Evolutionary conservation across 2,113 vertebrate species (phyloP).

Genomic region (Xenopus borealis): DNA sequence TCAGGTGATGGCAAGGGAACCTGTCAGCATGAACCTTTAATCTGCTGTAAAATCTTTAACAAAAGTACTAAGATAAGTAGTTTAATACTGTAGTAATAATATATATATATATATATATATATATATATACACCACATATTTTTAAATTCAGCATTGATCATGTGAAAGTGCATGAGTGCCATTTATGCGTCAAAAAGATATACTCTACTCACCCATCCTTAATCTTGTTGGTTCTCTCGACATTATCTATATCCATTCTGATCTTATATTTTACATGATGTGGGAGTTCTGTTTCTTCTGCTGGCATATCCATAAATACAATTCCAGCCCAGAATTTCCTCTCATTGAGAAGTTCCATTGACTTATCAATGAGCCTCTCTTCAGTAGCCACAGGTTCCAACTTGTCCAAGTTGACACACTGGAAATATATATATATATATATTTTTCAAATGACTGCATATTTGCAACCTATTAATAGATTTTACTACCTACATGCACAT

Average conservation of each 20-base stretch:
- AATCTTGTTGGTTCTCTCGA: slow-evolving; percentile 97
- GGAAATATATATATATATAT: background rate
- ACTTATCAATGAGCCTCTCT: slow-evolving; percentile 80
- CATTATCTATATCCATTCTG: slow-evolving; percentile 98
- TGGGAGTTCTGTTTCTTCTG: slow-evolving; percentile 74
- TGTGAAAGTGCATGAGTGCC: too few species aligned
- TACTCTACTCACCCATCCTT: slow-evolving; percentile 83
- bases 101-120: too few species aligned
- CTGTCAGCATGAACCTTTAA: too few species aligned
- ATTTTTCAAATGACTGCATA: background rate
- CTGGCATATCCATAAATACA: slow-evolving; percentile 77
- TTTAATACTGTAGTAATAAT: too few species aligned
- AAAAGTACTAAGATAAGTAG: too few species aligned
- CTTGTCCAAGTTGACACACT: slow-evolving; percentile 96
- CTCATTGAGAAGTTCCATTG: slow-evolving; percentile 85
- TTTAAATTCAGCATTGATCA: too few species aligned
- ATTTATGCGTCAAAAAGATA: background rate
- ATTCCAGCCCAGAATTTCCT: slow-evolving; percentile 94
- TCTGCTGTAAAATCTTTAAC: too few species aligned
- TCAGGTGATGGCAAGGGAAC: too few species aligned
- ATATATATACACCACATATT: too few species aligned
- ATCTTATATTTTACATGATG: slow-evolving; percentile 89
- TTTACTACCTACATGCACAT: background rate
- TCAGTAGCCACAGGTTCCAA: slow-evolving; percentile 84
- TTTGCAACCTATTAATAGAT: too few species aligned